Evolutionary conservation across 2,888 invertebrate genomes (phyloP).

Genomic region (Apamea crenata): DNA sequence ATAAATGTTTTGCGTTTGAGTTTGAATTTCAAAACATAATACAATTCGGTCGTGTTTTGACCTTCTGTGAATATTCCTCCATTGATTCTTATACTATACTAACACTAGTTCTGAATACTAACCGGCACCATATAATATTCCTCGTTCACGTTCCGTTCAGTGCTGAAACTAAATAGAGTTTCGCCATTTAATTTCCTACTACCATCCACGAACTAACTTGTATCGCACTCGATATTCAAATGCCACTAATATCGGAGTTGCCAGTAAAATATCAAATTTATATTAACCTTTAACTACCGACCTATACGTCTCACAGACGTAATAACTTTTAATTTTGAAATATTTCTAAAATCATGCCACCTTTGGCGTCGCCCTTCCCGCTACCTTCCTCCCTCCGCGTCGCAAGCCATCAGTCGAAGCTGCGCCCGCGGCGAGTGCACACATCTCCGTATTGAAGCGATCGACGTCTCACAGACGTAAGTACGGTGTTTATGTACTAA

Average conservation of each 20-base stretch:
- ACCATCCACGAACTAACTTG: conserved; percentile 51
- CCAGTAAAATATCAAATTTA: conserved; percentile 68
- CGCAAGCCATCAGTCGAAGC: too few relatives aligned
- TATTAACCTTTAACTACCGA: too few relatives aligned
- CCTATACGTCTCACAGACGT: too few relatives aligned
- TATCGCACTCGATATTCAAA: conserved; percentile 66
- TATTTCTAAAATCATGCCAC: too few relatives aligned
- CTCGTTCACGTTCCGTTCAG: conserved; percentile 27
- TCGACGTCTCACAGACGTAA: too few relatives aligned
- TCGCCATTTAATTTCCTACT: conserved; percentile 67
- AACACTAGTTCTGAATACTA: conserved; percentile 25
- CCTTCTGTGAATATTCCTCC: conserved; percentile 6
- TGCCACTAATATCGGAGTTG: conserved; percentile 64
- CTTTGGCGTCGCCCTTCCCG: too few relatives aligned
- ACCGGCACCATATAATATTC: conserved; percentile 36
- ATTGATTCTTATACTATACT: conserved; percentile 21
- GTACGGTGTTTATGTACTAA: too few relatives aligned
- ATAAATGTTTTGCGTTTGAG: not conserved
- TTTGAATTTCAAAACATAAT: not conserved
- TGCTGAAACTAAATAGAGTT: conserved; percentile 50
- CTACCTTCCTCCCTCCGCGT: too few relatives aligned
- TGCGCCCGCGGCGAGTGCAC: too few relatives aligned
- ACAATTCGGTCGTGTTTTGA: conserved; percentile 3
- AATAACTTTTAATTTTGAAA: too few relatives aligned
- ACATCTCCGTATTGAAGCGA: too few relatives aligned